Evolutionary conservation across 2,113 vertebrate species (phyloP), one percentile per base, ranked within the genome.

Genomic region (Gadus macrocephalus): DNA sequence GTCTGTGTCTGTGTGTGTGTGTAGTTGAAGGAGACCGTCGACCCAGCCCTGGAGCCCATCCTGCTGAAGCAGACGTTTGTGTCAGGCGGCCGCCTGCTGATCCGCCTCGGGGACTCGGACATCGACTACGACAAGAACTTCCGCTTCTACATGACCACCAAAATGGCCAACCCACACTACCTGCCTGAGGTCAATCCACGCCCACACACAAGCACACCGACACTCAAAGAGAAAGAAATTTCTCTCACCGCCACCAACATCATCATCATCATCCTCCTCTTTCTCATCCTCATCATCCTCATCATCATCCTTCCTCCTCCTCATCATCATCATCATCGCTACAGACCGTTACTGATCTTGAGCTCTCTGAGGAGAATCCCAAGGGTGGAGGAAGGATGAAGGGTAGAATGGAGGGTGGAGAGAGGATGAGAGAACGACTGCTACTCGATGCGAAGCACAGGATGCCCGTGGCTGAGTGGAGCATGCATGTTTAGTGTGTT

Each of bases 121-220:
- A 91, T 95, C 55, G 94, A 95, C 83, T 96, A 95, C 20, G 89
- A 95, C 80, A 92, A 90, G 83, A 93, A 92, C 77, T 95, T 96
- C 74, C 88, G 73, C 69, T 95, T 96, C 81, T 96, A 94, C 73
- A 96, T 95, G 94, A 95, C 94, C 31, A 95, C 93, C 66, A 96
- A 96, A 81, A 89, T 95, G 93, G 88, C 93, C 73, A 96, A 96
- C 83, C 94, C 95, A 8, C 94, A 95, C 81, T 96, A 96, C 78
- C 88, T 96, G 22, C 94, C 94, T 38, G 95, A 96, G 93, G 94
- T 94, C 82, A 62, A 79, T 56, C 63, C 62, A 67, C 1, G 16
- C 56, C 5, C 58, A 27, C 12, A 35, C 28, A 22, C 28, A 62
- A 49, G 15, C 22, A 65, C 15, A 58, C 64, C 17, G 25, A 15